phyloP scores from a whole-genome alignment of 2,113 vertebrate genomes.

The Pluvianellus socialis region DNA sequence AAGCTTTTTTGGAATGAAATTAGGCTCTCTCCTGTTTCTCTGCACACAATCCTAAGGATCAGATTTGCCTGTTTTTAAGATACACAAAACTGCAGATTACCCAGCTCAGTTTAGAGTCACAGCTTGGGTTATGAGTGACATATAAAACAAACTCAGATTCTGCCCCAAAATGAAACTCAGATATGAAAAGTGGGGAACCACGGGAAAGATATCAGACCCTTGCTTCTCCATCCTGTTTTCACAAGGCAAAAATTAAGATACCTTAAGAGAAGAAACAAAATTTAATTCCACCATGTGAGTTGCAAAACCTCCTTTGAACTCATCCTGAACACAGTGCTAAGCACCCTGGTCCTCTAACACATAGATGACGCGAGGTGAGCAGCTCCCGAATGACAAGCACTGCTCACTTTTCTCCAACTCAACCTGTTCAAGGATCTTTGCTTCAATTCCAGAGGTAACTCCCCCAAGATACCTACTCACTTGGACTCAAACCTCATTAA shows the following conservation, averaged over 20 bases:
- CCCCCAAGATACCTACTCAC: neutral
- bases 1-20: neutral
- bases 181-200: neutral
- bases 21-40: neutral
- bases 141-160: neutral
- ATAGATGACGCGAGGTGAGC: neutral
- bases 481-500: neutral
- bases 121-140: neutral
- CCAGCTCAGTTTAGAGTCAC: neutral
- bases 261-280: neutral
- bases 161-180: neutral
- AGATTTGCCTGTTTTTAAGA: neutral
- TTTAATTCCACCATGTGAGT: fast-evolving
- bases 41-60: neutral
- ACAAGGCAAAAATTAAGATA: neutral
- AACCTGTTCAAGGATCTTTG: neutral
- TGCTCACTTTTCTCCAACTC: neutral
- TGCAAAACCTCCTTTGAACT: neutral
- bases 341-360: neutral
- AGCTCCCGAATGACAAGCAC: neutral
- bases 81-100: neutral
- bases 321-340: neutral
- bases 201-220: neutral
- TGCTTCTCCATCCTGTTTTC: neutral
- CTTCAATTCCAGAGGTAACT: neutral